Base-by-base conservation (phyloP, 2,888 invertebrate species). In the Chydorus sphaericus region DNA sequence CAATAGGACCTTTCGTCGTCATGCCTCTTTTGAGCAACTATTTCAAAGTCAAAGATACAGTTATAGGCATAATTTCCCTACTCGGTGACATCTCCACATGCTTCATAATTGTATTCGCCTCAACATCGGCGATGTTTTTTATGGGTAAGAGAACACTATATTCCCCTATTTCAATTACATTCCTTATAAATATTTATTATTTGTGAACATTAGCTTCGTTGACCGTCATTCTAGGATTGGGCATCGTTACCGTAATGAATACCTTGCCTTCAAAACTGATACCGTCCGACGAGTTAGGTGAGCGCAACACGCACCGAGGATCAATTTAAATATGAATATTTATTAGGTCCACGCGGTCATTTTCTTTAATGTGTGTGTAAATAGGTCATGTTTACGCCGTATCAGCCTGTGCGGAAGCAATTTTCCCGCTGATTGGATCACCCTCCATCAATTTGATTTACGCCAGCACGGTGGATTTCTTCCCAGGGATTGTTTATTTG, bases 351-450 rank as follows among this genome's bases (percentile, higher is more conserved):
- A 26, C 3, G n/a, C 5, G 6, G 28, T 10, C 26, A 8, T 11
- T n/a, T 20, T n/a, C n/a, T n/a, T n/a, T 37, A n/a, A 14, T 44
- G 20, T 38, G 16, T 38, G 7, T 4, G 8, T 38, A 4, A n/a
- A n/a, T n/a, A 53, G 53, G 53, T 18, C 20, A 53, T 37, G 53
- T 36, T 7, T 53, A 37, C 38, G 36, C 53, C 11, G 38, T 53
- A 26, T 7, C 38, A n/a, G 53, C 37, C 16, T 53, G 37, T 8
- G 18, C 38, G 6, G 53, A 53, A 28, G 23, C 53, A 14, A 20
- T 53, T 5, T 20, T 38, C 18, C 53, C 53, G 5, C 28, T 53
- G 36, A 28, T 53, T 26, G 36, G 36, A 5, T 37, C 53, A 11
- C 28, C 53, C 11, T 8, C 38, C 6, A 26, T 37, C 16, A 53